These are phyloP conservation scores for Hyposoter dolosus DNA, from an alignment of 2,888 invertebrate genomes.

Conservation along the genomic window DNA sequence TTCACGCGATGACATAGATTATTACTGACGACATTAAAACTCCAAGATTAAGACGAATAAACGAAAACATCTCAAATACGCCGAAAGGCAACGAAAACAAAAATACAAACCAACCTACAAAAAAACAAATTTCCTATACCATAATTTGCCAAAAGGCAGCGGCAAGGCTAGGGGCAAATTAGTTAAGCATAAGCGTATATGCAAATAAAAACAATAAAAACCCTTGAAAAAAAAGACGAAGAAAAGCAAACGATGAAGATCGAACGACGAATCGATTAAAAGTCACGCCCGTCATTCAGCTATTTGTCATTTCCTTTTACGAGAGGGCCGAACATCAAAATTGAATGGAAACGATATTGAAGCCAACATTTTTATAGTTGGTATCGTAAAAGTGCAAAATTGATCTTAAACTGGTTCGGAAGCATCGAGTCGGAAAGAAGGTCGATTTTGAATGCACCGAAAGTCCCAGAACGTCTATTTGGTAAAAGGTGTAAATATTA, in stretches of 20 bases:
- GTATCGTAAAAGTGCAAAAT: not conserved
- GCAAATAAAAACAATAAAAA: no score
- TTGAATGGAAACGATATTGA: conserved; percentile 4
- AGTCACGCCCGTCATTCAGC: not conserved
- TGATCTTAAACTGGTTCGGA: not conserved
- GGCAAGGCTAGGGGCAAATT: no score
- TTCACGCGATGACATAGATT: conserved; percentile 50
- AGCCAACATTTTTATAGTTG: not conserved
- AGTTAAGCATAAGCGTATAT: no score
- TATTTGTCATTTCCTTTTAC: not conserved
- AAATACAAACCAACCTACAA: no score
- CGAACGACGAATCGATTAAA: conserved; percentile 19
- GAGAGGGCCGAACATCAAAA: not conserved
- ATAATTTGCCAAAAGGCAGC: no score
- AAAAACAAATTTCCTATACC: no score
- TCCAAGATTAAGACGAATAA: not conserved
- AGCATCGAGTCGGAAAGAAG: not conserved
- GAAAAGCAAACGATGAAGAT: conserved; percentile 26
- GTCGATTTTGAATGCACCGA: not conserved
- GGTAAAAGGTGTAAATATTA: not conserved
- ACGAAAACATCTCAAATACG: no score
- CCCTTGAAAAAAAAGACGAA: no score
- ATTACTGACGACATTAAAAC: conserved; percentile 44
- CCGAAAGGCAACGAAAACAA: no score
- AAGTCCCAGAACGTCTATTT: not conserved